These are phyloP conservation scores for Chalcis sispes DNA, from an alignment of 2,888 invertebrate species.

Conservation along the genomic window DNA sequence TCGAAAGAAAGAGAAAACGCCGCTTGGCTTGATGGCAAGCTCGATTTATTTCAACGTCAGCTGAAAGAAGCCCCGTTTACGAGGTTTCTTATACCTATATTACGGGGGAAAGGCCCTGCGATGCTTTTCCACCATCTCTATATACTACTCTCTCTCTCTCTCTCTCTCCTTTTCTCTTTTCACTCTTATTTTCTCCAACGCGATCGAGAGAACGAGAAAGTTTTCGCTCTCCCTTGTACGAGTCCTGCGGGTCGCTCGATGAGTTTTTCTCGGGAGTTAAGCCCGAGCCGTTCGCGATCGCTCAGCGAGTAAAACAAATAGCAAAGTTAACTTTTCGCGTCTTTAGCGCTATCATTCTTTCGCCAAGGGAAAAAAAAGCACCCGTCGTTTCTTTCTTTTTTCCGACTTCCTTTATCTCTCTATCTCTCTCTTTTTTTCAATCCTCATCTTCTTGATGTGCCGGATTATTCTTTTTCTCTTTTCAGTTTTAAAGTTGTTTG, in stretches of 20 bases:
- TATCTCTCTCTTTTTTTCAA: not conserved
- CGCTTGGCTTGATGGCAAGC: slow-evolving; percentile 75
- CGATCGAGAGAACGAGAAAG: not conserved
- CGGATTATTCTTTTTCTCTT: not conserved
- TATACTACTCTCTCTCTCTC: not conserved
- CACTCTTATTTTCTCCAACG: no score
- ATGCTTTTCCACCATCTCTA: slow-evolving; percentile 38
- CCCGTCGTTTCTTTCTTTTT: no score
- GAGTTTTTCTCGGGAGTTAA: slow-evolving; percentile 21
- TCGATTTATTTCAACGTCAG: slow-evolving; percentile 75
- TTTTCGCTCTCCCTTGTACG: no score
- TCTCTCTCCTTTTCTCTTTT: slow-evolving; percentile 1
- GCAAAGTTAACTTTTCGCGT: slow-evolving; percentile 40
- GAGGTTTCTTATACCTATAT: slow-evolving; percentile 64
- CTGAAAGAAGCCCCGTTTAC: slow-evolving; percentile 74
- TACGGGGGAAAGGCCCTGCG: not conserved
- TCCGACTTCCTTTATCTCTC: no score
- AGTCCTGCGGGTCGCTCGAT: slow-evolving; percentile 5
- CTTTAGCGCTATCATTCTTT: not conserved
- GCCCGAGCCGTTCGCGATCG: slow-evolving; percentile 45
- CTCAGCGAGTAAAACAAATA: slow-evolving; percentile 64
- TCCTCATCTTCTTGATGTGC: not conserved
- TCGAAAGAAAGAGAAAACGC: no score
- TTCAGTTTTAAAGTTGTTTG: not conserved
- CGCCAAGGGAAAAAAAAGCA: no score